Percentiles rank a stretch among this genome's conserved stretches.
phyloP scores from a whole-genome alignment of 2,797 vertebrate genomes.

The Vireo griseus region DNA sequence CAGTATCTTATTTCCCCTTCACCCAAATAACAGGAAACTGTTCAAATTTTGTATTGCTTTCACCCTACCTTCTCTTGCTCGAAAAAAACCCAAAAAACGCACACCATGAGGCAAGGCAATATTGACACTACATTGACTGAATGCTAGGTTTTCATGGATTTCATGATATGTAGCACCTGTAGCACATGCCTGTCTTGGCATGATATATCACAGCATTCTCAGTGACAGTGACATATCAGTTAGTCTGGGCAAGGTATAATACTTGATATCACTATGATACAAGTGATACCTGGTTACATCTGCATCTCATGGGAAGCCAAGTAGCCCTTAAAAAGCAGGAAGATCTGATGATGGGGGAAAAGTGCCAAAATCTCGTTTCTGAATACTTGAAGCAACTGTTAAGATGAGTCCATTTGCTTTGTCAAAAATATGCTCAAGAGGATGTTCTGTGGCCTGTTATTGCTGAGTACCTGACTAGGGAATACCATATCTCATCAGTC shows the following conservation, averaged over 20 bases:
- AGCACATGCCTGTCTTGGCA: neutral
- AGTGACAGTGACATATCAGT: neutral
- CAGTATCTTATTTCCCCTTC: slow-evolving; percentile 37
- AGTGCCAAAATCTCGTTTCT: neutral
- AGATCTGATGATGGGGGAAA: neutral
- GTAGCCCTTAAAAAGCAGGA: neutral
- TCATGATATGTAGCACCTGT: neutral
- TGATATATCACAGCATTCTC: neutral
- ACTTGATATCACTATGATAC: neutral
- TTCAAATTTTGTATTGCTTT: slow-evolving; percentile 8
- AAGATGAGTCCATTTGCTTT: neutral
- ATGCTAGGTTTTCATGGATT: neutral
- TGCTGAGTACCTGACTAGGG: neutral
- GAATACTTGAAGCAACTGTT: neutral
- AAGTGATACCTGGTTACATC: neutral
- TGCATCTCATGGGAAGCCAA: neutral
- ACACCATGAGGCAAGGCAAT: neutral
- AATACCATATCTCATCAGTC: neutral
- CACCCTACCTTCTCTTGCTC: neutral
- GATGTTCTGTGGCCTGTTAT: neutral
- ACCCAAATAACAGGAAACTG: slow-evolving; percentile 19
- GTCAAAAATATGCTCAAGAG: neutral
- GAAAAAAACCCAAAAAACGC: neutral
- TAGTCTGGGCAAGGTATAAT: neutral
- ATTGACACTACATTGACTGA: neutral